Percentiles rank a stretch among this genome's conserved stretches.
Conservation (phyloP, 2,797 vertebrate species). For the Dicrostonyx torquatus region DNA sequence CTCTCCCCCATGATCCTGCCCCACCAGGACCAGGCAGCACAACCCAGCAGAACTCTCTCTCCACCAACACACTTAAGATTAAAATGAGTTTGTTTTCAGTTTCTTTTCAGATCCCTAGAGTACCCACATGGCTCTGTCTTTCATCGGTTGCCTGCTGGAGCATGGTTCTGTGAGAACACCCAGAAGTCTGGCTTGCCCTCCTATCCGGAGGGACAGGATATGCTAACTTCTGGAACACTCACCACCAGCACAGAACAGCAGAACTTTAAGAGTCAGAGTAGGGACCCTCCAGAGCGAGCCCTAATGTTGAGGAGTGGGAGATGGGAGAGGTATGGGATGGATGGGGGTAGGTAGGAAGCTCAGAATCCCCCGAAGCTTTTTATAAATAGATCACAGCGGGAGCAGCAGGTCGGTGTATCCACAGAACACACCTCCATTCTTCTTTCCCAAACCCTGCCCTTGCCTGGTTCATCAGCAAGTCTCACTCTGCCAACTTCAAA, state of each 20-base stretch:
- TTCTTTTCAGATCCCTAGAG: constrained; percentile 42
- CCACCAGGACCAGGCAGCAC: background rate
- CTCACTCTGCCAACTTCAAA: background rate
- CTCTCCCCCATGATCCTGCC: background rate
- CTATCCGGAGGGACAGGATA: background rate
- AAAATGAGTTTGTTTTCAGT: constrained; percentile 41
- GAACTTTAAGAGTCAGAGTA: constrained; percentile 6
- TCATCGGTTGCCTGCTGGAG: constrained; percentile 50
- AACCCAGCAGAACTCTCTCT: background rate
- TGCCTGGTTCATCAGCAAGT: constrained; percentile 7
- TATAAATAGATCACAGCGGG: constrained; percentile 66
- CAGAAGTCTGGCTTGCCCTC: constrained; percentile 7
- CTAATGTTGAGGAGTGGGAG: background rate
- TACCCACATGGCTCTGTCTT: constrained; percentile 23
- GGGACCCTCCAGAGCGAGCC: background rate
- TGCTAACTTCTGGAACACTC: background rate
- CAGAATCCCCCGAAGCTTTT: constrained; percentile 53
- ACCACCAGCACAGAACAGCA: background rate
- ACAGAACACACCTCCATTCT: background rate
- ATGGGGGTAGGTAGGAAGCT: constrained; percentile 48
- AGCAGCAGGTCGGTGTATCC: background rate
- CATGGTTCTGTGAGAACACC: background rate
- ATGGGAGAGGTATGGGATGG: background rate
- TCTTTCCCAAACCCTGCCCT: background rate
- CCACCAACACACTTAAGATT: constrained; percentile 25